phyloP scores from a whole-genome alignment of 2,113 vertebrate species.

The Geococcyx californianus region DNA sequence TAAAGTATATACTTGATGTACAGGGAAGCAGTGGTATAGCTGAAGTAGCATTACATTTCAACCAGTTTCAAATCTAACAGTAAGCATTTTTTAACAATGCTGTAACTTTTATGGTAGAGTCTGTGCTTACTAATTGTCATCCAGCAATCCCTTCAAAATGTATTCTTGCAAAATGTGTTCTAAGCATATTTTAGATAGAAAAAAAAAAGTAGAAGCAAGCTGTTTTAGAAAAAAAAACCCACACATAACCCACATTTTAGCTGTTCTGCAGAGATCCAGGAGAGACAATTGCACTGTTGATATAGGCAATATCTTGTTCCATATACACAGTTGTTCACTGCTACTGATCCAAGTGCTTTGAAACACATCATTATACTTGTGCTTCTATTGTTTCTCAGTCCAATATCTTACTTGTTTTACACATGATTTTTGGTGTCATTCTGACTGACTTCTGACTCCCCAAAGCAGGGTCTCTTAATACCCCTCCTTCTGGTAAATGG shows the following conservation, averaged over 20 bases:
- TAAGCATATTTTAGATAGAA: background rate
- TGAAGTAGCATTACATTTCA: background rate
- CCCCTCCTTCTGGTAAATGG: background rate
- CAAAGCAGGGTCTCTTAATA: background rate
- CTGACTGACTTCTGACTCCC: background rate
- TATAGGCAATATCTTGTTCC: background rate
- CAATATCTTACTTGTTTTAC: background rate
- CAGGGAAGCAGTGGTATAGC: background rate
- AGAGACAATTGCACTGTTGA: background rate
- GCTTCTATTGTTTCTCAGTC: background rate
- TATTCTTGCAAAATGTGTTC: background rate
- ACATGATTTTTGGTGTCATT: background rate
- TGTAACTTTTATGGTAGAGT: background rate
- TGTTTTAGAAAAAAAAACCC: background rate
- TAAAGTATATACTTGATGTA: background rate
- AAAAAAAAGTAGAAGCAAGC: background rate
- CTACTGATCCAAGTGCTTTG: background rate
- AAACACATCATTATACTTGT: background rate
- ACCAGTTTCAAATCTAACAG: background rate
- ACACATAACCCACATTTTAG: background rate
- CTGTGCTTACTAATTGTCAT: background rate
- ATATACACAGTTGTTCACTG: background rate
- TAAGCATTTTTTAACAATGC: background rate
- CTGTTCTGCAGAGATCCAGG: background rate
- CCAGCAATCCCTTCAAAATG: background rate